Evolutionary conservation across 1,140 invertebrate species (phyloP).

Genomic region (Semibalanus balanoides): DNA sequence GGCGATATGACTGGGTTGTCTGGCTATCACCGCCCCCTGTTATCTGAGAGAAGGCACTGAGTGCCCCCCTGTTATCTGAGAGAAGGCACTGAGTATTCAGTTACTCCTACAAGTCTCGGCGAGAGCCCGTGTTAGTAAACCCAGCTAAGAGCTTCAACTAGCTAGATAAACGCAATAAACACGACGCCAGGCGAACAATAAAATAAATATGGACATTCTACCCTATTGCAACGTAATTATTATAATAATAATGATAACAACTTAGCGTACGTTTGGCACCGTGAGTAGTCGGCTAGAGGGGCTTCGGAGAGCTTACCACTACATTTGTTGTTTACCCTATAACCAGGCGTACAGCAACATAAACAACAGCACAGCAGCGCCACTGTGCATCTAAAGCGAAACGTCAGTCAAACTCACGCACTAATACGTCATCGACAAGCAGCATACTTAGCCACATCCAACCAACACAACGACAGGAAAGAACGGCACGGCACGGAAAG

Average conservation of each 20-base stretch:
- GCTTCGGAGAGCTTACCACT: background rate
- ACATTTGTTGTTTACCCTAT: background rate
- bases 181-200: background rate
- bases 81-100: slow-evolving; percentile 1
- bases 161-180: background rate
- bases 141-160: background rate
- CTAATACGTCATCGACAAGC: too few relatives aligned
- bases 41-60: background rate
- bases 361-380: background rate
- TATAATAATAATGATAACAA: background rate
- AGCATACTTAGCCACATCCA: too few relatives aligned
- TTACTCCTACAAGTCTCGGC: background rate
- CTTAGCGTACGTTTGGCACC: background rate
- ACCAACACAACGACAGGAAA: too few relatives aligned
- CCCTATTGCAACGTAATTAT: background rate
- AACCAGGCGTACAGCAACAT: background rate
- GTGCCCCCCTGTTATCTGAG: background rate
- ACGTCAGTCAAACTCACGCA: too few relatives aligned
- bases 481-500: too few relatives aligned
- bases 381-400: background rate
- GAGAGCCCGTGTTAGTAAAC: background rate
- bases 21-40: background rate
- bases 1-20: background rate
- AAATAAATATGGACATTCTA: background rate
- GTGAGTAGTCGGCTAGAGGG: background rate